phyloP scores from a whole-genome alignment of 2,113 vertebrate genomes.

The Hymenochirus boettgeri region DNA sequence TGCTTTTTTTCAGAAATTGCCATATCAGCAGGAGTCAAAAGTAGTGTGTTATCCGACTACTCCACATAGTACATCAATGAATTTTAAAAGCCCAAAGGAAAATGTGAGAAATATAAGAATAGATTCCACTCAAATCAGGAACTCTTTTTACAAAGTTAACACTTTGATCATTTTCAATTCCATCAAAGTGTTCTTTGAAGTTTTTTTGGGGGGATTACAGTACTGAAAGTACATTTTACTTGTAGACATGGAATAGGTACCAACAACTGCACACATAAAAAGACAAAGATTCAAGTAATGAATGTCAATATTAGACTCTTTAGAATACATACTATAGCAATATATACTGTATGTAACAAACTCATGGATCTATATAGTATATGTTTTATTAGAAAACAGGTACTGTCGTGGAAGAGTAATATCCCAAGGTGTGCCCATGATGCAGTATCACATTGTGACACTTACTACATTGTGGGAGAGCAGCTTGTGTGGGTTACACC shows the following conservation, averaged over 20 bases:
- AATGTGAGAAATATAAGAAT: slow-evolving; percentile 24
- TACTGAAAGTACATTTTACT: slow-evolving; percentile 29
- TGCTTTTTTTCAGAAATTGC: slow-evolving; percentile 2
- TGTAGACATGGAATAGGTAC: slow-evolving; percentile 28
- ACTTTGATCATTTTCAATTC: slow-evolving; percentile 32
- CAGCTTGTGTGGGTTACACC: no score
- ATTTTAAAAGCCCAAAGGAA: slow-evolving; percentile 29
- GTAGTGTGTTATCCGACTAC: slow-evolving; percentile 14
- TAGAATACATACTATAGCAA: no score
- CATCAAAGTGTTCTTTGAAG: slow-evolving; percentile 39
- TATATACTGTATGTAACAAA: no score
- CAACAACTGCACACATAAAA: slow-evolving; percentile 14
- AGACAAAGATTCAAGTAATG: no score
- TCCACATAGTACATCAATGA: slow-evolving; percentile 33
- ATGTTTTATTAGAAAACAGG: no score
- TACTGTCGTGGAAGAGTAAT: no score
- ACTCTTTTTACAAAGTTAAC: slow-evolving; percentile 28
- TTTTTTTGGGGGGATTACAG: slow-evolving; percentile 31
- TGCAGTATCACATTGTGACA: no score
- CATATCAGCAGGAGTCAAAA: slow-evolving; percentile 27
- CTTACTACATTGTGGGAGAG: no score
- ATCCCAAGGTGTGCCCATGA: no score
- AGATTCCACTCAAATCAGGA: slow-evolving; percentile 30
- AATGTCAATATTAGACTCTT: no score
- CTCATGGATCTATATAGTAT: no score